phyloP scores from a whole-genome alignment of 2,797 vertebrate genomes.

The Euphonia xanthogaster region DNA sequence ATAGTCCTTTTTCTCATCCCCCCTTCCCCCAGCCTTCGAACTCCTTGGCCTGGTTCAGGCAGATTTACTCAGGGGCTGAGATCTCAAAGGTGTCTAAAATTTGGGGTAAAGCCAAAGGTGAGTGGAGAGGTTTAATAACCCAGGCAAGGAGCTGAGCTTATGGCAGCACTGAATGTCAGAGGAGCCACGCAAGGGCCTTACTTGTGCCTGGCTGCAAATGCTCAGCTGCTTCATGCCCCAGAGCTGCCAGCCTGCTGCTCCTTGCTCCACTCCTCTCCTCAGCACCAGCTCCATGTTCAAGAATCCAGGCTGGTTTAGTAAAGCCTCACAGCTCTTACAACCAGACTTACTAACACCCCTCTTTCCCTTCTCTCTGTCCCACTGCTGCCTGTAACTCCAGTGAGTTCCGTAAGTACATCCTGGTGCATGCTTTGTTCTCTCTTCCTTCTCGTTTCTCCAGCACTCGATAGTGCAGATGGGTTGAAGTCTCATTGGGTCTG shows the following conservation, averaged over 20 bases:
- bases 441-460: not conserved
- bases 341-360: conserved; percentile 60
- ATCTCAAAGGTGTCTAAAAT: not conserved
- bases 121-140: not conserved
- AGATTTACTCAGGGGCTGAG: not conserved
- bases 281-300: not conserved
- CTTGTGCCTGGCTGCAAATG: not conserved
- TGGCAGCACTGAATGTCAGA: not conserved
- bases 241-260: not conserved
- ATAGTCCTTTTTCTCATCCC: not conserved
- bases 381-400: conserved; percentile 73
- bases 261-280: not conserved
- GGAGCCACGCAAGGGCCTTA: not conserved
- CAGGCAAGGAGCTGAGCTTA: not conserved
- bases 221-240: not conserved
- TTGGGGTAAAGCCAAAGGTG: not conserved
- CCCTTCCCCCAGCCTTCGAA: not conserved
- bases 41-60: not conserved
- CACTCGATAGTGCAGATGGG: accelerated
- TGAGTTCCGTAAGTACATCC: conserved; percentile 75
- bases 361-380: conserved; percentile 70
- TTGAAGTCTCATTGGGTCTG: not conserved
- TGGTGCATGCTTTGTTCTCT: conserved; percentile 11
- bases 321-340: not conserved
- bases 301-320: not conserved